These are phyloP conservation scores for Encarsia formosa DNA, from an alignment of 2,888 invertebrate species.

Conservation along the genomic window DNA sequence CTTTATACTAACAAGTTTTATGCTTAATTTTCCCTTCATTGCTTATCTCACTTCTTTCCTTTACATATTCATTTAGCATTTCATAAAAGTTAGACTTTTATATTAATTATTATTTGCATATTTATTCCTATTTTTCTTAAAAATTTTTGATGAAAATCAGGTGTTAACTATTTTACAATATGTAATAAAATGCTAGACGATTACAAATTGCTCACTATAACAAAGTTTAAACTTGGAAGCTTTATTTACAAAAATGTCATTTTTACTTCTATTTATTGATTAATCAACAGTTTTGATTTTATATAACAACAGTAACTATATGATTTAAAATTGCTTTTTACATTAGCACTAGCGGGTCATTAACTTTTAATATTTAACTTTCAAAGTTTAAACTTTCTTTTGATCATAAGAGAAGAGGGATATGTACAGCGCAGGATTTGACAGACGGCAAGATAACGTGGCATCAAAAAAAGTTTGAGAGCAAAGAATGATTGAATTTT, in stretches of 20 bases:
- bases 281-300: constrained; percentile 11
- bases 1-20: constrained; percentile 24
- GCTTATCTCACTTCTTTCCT: constrained; percentile 12
- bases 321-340: too few species aligned
- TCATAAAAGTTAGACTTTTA: too few species aligned
- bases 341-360: constrained; percentile 7
- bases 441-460: constrained; percentile 21
- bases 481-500: too few species aligned
- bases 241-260: constrained; percentile 34
- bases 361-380: constrained; percentile 7
- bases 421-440: constrained; percentile 27
- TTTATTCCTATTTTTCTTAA: constrained; percentile 21
- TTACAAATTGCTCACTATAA: constrained; percentile 34
- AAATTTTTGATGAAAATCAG: constrained; percentile 35
- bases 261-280: constrained; percentile 25
- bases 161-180: constrained; percentile 31
- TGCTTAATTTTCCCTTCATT: too few species aligned
- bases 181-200: constrained; percentile 34
- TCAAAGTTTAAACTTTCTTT: constrained; percentile 26
- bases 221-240: constrained; percentile 36
- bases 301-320: constrained; percentile 9
- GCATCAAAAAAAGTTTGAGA: constrained; percentile 15
- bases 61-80: constrained; percentile 13
- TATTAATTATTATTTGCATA: constrained; percentile 13
- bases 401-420: constrained; percentile 17